Conservation (phyloP, 1,140 invertebrate species). For the Cephus cinctus region DNA sequence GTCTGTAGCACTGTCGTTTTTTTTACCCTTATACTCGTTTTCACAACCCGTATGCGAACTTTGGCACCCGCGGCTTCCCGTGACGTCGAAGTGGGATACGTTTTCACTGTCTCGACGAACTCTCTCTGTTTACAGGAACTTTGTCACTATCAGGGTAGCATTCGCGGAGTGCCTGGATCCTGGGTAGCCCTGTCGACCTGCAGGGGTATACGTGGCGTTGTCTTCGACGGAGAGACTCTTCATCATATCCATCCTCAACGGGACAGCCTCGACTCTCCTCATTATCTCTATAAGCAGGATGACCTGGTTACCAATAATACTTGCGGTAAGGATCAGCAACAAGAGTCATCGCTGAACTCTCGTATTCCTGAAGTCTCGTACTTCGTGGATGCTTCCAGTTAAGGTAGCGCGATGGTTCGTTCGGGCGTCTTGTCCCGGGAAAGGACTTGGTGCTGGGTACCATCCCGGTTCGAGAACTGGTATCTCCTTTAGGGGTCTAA, state of each 20-base stretch:
- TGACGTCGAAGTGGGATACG: too few relatives aligned
- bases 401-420: too few relatives aligned
- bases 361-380: too few relatives aligned
- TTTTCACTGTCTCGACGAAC: too few relatives aligned
- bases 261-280: conserved; percentile 52
- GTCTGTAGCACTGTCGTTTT: too few relatives aligned
- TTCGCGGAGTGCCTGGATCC: conserved; percentile 69
- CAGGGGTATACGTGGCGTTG: conserved; percentile 74
- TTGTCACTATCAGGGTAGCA: conserved; percentile 82
- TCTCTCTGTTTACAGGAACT: conserved; percentile 67
- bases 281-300: conserved; percentile 70
- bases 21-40: too few relatives aligned
- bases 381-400: too few relatives aligned
- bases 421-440: conserved; percentile 12
- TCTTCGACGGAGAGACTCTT: conserved; percentile 75
- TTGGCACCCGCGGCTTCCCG: too few relatives aligned
- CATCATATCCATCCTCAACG: conserved; percentile 67
- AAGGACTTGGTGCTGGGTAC: too few relatives aligned
- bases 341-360: too few relatives aligned
- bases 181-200: conserved; percentile 88
- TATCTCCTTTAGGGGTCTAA: conserved; percentile 46
- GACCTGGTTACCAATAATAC: conserved; percentile 67
- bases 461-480: conserved; percentile 33
- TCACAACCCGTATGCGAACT: too few relatives aligned
- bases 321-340: conserved; percentile 73